phyloP scores from a whole-genome alignment of 2,888 invertebrate genomes.

The Brachynemurus nebulosus region DNA sequence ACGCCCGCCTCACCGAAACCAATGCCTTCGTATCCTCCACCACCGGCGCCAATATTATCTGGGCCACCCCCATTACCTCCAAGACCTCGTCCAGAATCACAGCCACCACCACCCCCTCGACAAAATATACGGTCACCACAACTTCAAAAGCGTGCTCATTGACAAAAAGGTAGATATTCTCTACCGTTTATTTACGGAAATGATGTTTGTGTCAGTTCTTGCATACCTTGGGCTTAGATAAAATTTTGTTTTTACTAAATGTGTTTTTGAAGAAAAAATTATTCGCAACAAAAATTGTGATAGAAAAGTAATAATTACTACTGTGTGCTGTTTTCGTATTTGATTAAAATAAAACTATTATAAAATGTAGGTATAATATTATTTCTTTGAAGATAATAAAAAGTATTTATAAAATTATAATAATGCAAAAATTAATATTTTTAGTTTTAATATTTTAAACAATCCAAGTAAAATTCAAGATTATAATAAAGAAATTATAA shows the following conservation, averaged over 20 bases:
- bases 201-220: conserved; percentile 27
- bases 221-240: conserved; percentile 28
- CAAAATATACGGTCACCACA: conserved; percentile 17
- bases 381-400: too few relatives aligned
- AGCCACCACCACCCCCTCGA: conserved; percentile 33
- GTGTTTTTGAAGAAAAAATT: too few relatives aligned
- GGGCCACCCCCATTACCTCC: conserved; percentile 37
- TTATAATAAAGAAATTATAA: too few relatives aligned
- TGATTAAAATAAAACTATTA: too few relatives aligned
- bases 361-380: too few relatives aligned
- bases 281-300: too few relatives aligned
- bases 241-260: conserved; percentile 2
- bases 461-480: too few relatives aligned
- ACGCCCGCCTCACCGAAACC: conserved; percentile 9
- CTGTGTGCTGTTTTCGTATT: too few relatives aligned
- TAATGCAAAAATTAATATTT: too few relatives aligned
- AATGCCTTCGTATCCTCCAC: conserved; percentile 16
- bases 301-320: too few relatives aligned
- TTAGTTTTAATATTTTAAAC: too few relatives aligned
- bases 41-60: conserved; percentile 28
- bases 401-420: too few relatives aligned
- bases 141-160: conserved; percentile 26
- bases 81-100: conserved; percentile 38
- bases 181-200: conserved; percentile 28
- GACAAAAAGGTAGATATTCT: conserved; percentile 28